Base-by-base conservation (phyloP, 2,113 vertebrate genomes). In the Prolemur simus region DNA sequence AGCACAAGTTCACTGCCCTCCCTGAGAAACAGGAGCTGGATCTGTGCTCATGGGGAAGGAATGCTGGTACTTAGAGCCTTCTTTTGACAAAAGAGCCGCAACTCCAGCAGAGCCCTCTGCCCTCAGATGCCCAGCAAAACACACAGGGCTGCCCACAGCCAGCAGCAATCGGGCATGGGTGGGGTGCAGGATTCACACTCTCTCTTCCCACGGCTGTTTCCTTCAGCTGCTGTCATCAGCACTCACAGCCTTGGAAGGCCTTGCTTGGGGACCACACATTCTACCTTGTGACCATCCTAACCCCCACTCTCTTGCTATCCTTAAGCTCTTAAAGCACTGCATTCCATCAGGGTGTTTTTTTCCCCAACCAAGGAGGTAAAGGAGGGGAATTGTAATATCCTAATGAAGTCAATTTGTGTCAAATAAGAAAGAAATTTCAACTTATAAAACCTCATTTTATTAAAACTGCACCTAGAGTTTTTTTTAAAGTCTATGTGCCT, bases 1-100 rank as follows among this genome's bases (percentile, higher is more conserved):
- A 95, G 96, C 96, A 89, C 58, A 82, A 97, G 97, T 97, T 98
- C 97, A 95, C 84, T 60, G 96, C 95, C 96, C 85, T 97, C 93
- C 86, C 95, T 76, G 80, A 97, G 97, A 82, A 98, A 97, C 81
- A 81, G 94, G 71, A 96, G 97, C 81, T 84, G 96, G 71, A 76
- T 92, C 94, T 96, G 47, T n/a, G 84, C 54, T 84, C 96, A 74
- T 0, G 45, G 96, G 89, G 37, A 42, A 91, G 95, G 93, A 95
- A 37, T 73, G 95, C 97, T 34, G 27, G 11, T 49, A 73, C 39
- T 91, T 45, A 56, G 95, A 95, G 52, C 91, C 42, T n/a, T 12
- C 63, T 56, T 42, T 32, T 29, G n/a, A 49, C 58, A 74, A 58
- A 69, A 89, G 39, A 39, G 54, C 29, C 25, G 21, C 42, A 83